Percentiles rank a stretch among this genome's conserved stretches.
Conservation (phyloP, 2,113 vertebrate genomes). For the Cephalopholis sonnerati region DNA sequence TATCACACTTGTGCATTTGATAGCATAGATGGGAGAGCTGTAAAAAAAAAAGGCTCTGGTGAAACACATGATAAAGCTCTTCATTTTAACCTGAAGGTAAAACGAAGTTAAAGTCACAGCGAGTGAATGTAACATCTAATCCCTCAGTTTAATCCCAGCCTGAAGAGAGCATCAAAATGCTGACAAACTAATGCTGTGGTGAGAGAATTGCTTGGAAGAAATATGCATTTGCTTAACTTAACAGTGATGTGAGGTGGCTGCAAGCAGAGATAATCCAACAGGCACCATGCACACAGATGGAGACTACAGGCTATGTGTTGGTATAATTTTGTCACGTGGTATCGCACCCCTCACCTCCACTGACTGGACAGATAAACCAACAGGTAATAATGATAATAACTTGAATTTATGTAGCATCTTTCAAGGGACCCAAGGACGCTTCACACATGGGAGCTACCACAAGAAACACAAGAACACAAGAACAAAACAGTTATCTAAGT, state of each 20-base stretch:
- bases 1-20: neutral
- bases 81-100: slow-evolving; percentile 49
- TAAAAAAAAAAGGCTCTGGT: neutral
- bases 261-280: slow-evolving; percentile 52
- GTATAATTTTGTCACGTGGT: neutral
- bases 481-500: no score
- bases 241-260: slow-evolving; percentile 43
- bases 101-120: slow-evolving; percentile 44
- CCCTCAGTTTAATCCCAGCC: slow-evolving; percentile 63
- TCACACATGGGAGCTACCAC: no score
- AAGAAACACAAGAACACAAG: no score
- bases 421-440: no score
- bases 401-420: no score
- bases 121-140: slow-evolving; percentile 57
- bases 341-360: neutral
- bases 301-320: slow-evolving; percentile 15
- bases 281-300: slow-evolving; percentile 7
- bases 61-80: slow-evolving; percentile 20
- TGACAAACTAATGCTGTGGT: slow-evolving; percentile 61
- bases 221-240: slow-evolving; percentile 46
- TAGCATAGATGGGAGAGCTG: slow-evolving; percentile 3
- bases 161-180: slow-evolving; percentile 54
- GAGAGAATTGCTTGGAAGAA: slow-evolving; percentile 46
- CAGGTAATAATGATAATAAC: neutral
- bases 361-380: neutral